phyloP scores from a whole-genome alignment of 2,113 vertebrate genomes.

The Lepus americanus region DNA sequence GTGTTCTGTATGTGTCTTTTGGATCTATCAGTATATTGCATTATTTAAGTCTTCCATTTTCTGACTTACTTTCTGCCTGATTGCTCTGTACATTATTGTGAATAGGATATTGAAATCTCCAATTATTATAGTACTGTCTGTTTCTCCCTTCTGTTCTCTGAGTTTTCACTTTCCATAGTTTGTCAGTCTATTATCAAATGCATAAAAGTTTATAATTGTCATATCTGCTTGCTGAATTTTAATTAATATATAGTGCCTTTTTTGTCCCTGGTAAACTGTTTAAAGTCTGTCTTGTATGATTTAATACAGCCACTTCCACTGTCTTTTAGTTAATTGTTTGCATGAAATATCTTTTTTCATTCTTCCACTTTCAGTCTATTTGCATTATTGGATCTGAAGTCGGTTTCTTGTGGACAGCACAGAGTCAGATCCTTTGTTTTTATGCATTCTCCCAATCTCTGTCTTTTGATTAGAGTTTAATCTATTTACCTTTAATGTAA shows the following conservation, averaged over 20 bases:
- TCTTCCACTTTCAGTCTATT: neutral
- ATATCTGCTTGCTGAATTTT: neutral
- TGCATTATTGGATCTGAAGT: neutral
- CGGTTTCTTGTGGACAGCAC: neutral
- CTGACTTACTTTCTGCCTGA: neutral
- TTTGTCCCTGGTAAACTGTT: neutral
- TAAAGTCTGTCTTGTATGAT: neutral
- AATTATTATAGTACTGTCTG: neutral
- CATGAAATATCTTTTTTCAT: neutral
- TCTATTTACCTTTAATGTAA: neutral
- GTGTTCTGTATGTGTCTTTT: neutral
- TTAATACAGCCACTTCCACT: neutral
- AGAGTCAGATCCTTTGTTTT: neutral
- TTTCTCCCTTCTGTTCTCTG: neutral
- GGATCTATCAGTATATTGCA: neutral
- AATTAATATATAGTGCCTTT: neutral
- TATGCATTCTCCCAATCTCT: neutral
- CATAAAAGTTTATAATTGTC: neutral
- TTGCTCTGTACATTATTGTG: neutral
- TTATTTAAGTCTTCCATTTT: neutral
- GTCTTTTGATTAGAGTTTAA: constrained; percentile 7
- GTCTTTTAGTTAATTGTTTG: neutral
- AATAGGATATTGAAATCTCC: neutral
- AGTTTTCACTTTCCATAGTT: neutral
- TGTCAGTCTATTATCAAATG: neutral